These are phyloP conservation scores for Drosophila leontia DNA, from an alignment of 1,140 invertebrate species.

Conservation along the genomic window DNA sequence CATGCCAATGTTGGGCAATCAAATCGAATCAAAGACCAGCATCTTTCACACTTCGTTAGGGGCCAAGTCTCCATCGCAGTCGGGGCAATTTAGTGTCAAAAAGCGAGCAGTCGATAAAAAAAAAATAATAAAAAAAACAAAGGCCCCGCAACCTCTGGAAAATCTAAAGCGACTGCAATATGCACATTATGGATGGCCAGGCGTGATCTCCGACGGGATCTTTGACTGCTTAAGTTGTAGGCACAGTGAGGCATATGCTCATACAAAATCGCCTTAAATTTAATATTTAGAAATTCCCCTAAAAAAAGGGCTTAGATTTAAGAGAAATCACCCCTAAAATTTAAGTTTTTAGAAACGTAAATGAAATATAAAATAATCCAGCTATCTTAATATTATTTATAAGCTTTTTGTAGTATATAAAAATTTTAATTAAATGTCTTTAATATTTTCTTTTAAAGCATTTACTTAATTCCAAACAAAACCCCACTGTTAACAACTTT, in stretches of 20 bases:
- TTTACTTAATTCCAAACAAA: not conserved
- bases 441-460: not conserved
- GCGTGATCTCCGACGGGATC: constrained; percentile 41
- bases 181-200: constrained; percentile 72
- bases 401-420: no score
- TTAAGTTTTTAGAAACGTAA: not conserved
- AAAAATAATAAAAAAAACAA: constrained; percentile 12
- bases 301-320: no score
- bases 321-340: no score
- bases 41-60: constrained; percentile 83
- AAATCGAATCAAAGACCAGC: constrained; percentile 71
- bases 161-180: constrained; percentile 52
- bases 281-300: no score
- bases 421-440: not conserved
- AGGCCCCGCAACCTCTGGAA: constrained; percentile 19
- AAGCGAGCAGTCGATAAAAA: constrained; percentile 71
- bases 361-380: not conserved
- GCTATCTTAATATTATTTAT: not conserved
- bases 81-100: constrained; percentile 79
- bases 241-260: not conserved
- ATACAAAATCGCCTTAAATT: not conserved
- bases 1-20: constrained; percentile 75
- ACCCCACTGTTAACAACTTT: constrained; percentile 9
- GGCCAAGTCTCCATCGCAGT: constrained; percentile 52
- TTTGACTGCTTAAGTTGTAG: constrained; percentile 19